A percentile compares a stretch with the other conserved stretches of the same genome.
Conservation (phyloP, 2,888 invertebrate species). For the Coenonympha glycerion region DNA sequence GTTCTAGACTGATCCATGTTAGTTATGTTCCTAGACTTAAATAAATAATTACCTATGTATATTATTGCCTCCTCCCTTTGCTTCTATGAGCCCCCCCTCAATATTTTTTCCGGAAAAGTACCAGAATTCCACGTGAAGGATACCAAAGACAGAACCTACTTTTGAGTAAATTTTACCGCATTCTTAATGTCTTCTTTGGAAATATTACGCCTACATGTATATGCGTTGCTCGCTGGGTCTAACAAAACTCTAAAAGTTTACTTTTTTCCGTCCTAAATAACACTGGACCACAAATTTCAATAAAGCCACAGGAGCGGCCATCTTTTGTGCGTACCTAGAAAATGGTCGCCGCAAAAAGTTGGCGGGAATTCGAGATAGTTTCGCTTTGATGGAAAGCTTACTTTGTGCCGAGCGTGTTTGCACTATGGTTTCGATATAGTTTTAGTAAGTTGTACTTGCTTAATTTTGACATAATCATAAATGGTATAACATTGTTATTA, state of each 20-base stretch:
- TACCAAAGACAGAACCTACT: no score
- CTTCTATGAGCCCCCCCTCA: no score
- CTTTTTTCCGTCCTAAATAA: conserved; percentile 17
- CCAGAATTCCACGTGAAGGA: no score
- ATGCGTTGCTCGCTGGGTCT: background rate
- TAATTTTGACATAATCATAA: background rate
- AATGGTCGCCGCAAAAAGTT: conserved; percentile 41
- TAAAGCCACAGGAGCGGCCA: conserved; percentile 32
- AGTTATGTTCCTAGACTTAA: no score
- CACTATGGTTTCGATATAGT: background rate
- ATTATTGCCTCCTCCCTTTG: no score
- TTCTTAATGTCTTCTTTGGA: background rate
- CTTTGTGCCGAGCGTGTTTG: conserved; percentile 29
- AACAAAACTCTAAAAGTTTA: conserved; percentile 7
- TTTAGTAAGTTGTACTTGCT: background rate
- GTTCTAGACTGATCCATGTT: no score
- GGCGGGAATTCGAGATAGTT: conserved; percentile 31
- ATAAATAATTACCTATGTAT: no score
- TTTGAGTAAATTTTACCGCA: no score
- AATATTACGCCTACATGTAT: background rate
- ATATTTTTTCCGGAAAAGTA: no score
- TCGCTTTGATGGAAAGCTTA: conserved; percentile 35
- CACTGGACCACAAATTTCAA: conserved; percentile 30
- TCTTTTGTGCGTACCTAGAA: conserved; percentile 37
- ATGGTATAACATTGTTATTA: no score